A percentile compares a stretch with the other conserved stretches of the same genome.
Evolutionary conservation across 1,140 invertebrate genomes (phyloP).

Genomic region (Druon quercuslanigerum): DNA sequence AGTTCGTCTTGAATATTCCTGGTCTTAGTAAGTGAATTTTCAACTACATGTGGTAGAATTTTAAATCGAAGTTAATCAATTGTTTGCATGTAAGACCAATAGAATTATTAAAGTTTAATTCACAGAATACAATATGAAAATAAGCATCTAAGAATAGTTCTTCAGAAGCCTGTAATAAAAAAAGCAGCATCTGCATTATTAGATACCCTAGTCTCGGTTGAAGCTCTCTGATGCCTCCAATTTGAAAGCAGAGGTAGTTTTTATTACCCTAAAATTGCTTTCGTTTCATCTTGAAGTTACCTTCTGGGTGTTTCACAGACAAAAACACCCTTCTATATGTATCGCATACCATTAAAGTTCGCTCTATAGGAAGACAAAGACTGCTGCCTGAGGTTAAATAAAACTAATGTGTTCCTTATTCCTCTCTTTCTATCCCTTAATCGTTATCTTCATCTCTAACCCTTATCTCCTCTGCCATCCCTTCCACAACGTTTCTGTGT

Average conservation of each 20-base stretch:
- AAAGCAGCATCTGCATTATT: neutral
- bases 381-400: neutral
- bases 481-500: neutral
- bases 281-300: neutral
- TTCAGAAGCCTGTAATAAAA: neutral
- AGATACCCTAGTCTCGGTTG: neutral
- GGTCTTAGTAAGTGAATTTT: too few species aligned
- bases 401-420: neutral
- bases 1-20: too few species aligned
- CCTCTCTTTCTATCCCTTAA: neutral
- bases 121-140: too few species aligned
- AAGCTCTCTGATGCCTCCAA: neutral
- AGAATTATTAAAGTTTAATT: too few species aligned
- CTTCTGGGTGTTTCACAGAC: neutral
- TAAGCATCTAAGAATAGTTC: neutral
- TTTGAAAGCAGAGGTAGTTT: slow-evolving; percentile 2
- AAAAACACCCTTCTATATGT: neutral
- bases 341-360: neutral
- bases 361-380: neutral
- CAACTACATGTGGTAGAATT: too few species aligned
- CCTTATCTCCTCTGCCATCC: neutral
- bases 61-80: too few species aligned
- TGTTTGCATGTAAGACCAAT: too few species aligned
- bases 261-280: slow-evolving; percentile 1
- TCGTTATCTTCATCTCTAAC: neutral